Base-by-base conservation (phyloP, 2,797 vertebrate species). In the Iguana delicatissima region DNA sequence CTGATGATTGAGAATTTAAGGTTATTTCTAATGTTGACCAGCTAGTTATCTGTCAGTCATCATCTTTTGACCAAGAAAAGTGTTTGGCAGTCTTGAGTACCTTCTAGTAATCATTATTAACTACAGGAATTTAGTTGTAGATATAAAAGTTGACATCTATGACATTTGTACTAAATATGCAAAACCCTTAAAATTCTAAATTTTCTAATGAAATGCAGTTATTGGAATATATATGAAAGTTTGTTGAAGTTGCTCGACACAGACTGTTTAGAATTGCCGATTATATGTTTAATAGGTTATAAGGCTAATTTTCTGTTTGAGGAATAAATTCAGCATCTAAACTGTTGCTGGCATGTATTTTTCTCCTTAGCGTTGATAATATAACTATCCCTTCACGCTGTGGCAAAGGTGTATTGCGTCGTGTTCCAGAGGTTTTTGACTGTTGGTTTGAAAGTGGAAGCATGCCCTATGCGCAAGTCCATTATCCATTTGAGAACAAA, bases 381-480 rank as follows among this genome's bases (percentile, higher is more conserved):
- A 95, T 99, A 92, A 98, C 96, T 0, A 97, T 99, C 88, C 98
- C 98, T 0, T 99, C 99, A 0, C 97, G 97, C 77, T 91, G 98
- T 14, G 99, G 98, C n/a, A 99, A 99, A 93, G 98, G 98, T 1
- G 62, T 67, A 0, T 96, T 99, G 93, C 98, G 83, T 57, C 97
- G 99, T 4, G 85, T 99, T 89, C 94, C 97, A 0, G 99, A 99
- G 94, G 99, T 99, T 72, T 99, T 99, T 9, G 99, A 99, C 97
- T 99, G 99, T 97, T 99, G 99, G 99, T 99, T 99, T 4, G 99
- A 99, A 97, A 99, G 99, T 0, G 99, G 99, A 92, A 99, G 98
- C 97, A 99, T 99, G 99, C 99, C 99, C 29, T 99, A 99, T 0
- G 99, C 99, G 2, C 99, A 99, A 94, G 98, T 96, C 64, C 99